Evolutionary conservation across 2,888 invertebrate genomes (phyloP).

Genomic region (Emmelina monodactyla): DNA sequence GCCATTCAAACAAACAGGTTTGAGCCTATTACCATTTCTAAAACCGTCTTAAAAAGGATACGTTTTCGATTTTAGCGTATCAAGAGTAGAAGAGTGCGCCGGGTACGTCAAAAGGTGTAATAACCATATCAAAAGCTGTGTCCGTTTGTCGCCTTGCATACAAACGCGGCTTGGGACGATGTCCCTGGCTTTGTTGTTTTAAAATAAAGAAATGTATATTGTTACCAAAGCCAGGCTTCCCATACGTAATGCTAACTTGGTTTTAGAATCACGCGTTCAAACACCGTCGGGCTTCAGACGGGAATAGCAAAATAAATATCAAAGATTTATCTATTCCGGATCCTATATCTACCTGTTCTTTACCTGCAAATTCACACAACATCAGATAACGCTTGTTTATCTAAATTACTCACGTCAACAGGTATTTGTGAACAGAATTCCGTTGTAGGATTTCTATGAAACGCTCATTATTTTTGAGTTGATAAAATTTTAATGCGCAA

Average conservation of each 20-base stretch:
- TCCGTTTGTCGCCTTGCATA: conserved; percentile 59
- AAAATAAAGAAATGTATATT: conserved; percentile 57
- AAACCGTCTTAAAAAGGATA: conserved; percentile 30
- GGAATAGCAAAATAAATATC: not conserved
- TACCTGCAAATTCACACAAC: not conserved
- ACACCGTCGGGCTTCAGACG: not conserved
- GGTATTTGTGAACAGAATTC: conserved; percentile 1
- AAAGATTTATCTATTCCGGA: not conserved
- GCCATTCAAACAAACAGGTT: conserved; percentile 38
- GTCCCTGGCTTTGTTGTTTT: conserved; percentile 34
- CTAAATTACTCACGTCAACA: conserved; percentile 1
- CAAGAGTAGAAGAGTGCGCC: too few relatives aligned
- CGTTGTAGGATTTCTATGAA: conserved; percentile 33
- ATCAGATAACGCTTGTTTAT: conserved; percentile 1
- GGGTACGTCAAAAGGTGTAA: conserved; percentile 63
- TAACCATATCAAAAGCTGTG: conserved; percentile 65
- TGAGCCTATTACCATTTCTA: conserved; percentile 46
- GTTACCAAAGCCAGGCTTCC: conserved; percentile 45
- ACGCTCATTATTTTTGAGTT: conserved; percentile 50
- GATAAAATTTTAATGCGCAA: conserved; percentile 52
- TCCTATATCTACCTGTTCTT: conserved; percentile 9
- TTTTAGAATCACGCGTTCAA: conserved; percentile 25
- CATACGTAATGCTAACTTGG: conserved; percentile 43
- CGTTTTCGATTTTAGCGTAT: conserved; percentile 57
- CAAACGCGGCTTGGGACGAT: conserved; percentile 41